Base-by-base conservation (phyloP, 2,113 vertebrate genomes). In the Elachura formosa region DNA sequence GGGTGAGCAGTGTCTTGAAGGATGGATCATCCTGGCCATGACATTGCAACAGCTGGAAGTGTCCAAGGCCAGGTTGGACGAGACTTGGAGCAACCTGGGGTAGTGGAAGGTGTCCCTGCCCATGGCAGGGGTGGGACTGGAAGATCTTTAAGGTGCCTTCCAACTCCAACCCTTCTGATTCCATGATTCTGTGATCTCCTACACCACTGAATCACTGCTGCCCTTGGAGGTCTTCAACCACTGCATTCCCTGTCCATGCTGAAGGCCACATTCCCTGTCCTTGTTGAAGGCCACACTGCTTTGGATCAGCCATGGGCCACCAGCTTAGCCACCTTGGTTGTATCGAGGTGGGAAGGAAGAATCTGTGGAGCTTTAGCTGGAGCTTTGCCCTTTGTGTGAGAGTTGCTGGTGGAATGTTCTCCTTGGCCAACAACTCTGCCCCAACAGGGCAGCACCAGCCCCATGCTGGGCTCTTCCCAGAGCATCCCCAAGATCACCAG, bases 261-360 rank as follows among this genome's bases (percentile, higher is more conserved):
- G 72, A 86, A 76, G 49, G n/a, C 31, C 78, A 9, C 1, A 5
- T 55, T 85, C 45, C 21, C 5, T 48, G 21, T 12, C n/a, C 3
- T 0, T 29, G 24, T 2, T 41, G 73, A 87, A 76, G 46, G 33
- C 28, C 79, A 10, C 1, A 0, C n/a, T 48, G 22, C 31, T 80
- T 55, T 79, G 67, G 41, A 31, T 14, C 31, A 56, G 9, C 36
- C 29, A 8, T 0, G 1, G 61, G 24, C 25, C 41, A 40, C 16
- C 58, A 52, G 49, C 66, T 67, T 38, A 52, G 28, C 33, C 20
- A 28, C 62, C 43, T 48, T 68, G 26, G 19, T 56, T 22, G 26
- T 40, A 40, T 11, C 36, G 15, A 26, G 28, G 31, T 49, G 71
- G 25, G 54, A 45, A 46, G 55, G 45, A 90, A 17, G 8, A 49